Conservation (phyloP, 2,888 invertebrate species). For the Copidosoma aretas region DNA sequence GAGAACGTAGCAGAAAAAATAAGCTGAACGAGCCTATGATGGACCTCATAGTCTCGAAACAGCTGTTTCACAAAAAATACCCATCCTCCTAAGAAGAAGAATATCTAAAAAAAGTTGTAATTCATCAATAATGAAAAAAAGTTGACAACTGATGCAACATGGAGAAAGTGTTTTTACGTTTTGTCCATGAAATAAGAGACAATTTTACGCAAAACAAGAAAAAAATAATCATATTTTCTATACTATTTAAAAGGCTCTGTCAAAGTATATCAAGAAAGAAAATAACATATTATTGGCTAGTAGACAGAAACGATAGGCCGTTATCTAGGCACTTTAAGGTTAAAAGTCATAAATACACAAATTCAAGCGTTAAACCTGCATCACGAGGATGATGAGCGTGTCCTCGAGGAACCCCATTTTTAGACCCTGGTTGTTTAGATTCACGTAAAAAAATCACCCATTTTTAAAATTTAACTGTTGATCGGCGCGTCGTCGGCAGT, state of each 20-base stretch:
- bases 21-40: conserved; percentile 90
- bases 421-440: conserved; percentile 14
- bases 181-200: not conserved
- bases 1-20: conserved; percentile 97
- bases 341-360: conserved; percentile 5
- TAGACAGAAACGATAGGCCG: not conserved
- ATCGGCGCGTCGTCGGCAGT: not conserved
- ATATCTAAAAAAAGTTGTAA: conserved; percentile 67
- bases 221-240: conserved; percentile 5
- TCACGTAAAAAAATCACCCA: conserved; percentile 26
- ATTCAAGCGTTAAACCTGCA: conserved; percentile 68
- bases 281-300: not conserved
- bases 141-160: conserved; percentile 1
- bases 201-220: not conserved
- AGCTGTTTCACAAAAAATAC: conserved; percentile 97
- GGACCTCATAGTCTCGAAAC: conserved; percentile 97
- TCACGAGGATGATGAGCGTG: conserved; percentile 81
- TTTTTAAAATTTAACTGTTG: conserved; percentile 14
- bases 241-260: not conserved
- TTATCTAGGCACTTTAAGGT: conserved; percentile 19
- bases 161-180: not conserved
- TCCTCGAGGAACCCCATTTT: conserved; percentile 85
- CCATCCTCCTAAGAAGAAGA: conserved; percentile 97
- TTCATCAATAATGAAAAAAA: not conserved
- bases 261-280: conserved; percentile 9